Evolutionary conservation across 1,140 invertebrate species (phyloP).

Genomic region (Anoplolepis gracilipes): DNA sequence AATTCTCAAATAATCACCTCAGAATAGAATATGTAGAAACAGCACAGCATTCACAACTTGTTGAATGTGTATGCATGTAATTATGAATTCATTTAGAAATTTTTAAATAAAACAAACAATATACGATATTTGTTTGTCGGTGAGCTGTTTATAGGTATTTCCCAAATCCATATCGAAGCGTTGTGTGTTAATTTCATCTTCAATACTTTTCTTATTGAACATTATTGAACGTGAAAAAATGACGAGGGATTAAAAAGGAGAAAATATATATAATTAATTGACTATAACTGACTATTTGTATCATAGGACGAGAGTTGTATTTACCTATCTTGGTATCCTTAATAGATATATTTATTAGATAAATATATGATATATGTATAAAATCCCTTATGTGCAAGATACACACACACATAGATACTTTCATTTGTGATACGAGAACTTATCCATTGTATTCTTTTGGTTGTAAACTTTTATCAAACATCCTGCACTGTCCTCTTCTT

Average conservation of each 20-base stretch:
- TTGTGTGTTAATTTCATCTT: constrained; percentile 31
- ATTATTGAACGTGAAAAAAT: not conserved
- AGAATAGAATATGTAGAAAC: not conserved
- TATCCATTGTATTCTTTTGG: constrained; percentile 61
- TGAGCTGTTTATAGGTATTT: constrained; percentile 33
- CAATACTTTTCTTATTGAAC: constrained; percentile 5
- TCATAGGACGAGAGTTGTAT: constrained; percentile 20
- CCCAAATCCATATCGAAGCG: not conserved
- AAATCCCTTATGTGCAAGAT: constrained; percentile 31
- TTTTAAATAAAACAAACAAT: not conserved
- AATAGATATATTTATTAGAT: not conserved
- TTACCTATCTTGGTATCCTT: constrained; percentile 8
- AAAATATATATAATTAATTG: constrained; percentile 22
- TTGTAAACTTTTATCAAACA: constrained; percentile 49
- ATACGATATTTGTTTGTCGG: not conserved
- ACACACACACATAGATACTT: constrained; percentile 22
- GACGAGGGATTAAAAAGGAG: not conserved
- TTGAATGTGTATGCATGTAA: constrained; percentile 46
- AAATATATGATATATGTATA: not conserved
- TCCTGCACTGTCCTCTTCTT: not conserved
- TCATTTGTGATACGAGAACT: constrained; percentile 22
- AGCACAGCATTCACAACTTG: constrained; percentile 30
- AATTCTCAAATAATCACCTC: not conserved
- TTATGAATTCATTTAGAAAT: constrained; percentile 16
- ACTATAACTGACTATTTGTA: constrained; percentile 27